A percentile compares a stretch with the other conserved stretches of the same genome.
Evolutionary conservation across 2,888 invertebrate genomes (phyloP).

Genomic region (Caenorhabditis virilis): DNA sequence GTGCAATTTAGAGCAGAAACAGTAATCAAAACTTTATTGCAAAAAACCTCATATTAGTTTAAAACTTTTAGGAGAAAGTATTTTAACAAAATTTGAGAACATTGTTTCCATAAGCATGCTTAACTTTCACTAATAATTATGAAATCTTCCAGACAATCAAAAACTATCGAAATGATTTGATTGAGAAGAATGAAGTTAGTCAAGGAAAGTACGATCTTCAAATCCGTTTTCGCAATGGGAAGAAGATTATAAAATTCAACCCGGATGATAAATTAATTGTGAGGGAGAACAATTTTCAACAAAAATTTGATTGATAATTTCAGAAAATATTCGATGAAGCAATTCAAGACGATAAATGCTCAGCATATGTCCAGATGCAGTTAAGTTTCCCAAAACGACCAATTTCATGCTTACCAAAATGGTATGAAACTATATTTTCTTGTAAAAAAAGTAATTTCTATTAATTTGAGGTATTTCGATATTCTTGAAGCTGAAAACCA

Average conservation of each 20-base stretch:
- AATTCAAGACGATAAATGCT: conserved; percentile 18
- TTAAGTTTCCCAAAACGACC: conserved; percentile 27
- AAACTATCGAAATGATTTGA: conserved; percentile 3
- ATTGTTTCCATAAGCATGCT: too few species aligned
- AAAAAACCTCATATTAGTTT: too few species aligned
- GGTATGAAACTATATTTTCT: not conserved
- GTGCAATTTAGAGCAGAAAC: too few species aligned
- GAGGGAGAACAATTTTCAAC: not conserved
- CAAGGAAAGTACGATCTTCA: conserved; percentile 15
- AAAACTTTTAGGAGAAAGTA: too few species aligned
- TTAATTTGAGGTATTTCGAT: conserved; percentile 10
- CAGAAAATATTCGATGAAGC: conserved; percentile 24
- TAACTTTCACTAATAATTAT: not conserved
- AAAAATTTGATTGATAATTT: not conserved
- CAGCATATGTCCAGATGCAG: conserved; percentile 33
- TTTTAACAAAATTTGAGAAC: too few species aligned
- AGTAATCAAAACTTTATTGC: too few species aligned
- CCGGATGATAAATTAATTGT: conserved; percentile 13
- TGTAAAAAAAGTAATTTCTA: not conserved
- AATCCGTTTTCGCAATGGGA: conserved; percentile 26
- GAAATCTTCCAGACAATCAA: conserved; percentile 11
- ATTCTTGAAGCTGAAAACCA: conserved; percentile 19
- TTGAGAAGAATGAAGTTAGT: not conserved
- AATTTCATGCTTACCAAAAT: conserved; percentile 21
- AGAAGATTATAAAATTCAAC: conserved; percentile 27